Evolutionary conservation across 1,140 invertebrate genomes (phyloP), one percentile per base, ranked within the genome.

Genomic region (Lepidurus apus): DNA sequence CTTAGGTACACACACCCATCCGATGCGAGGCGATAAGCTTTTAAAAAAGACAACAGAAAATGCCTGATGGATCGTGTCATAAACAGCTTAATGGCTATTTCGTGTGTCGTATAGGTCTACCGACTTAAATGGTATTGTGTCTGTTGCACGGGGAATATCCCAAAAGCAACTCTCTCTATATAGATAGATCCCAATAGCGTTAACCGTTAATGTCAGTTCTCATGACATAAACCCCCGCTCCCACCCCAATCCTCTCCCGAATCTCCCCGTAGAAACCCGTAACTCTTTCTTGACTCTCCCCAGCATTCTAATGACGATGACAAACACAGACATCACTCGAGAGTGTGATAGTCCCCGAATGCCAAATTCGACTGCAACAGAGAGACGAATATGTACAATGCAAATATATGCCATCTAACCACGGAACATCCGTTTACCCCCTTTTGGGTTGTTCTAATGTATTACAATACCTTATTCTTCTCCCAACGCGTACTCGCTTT

Each of bases 271-370:
- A 21, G n/a, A n/a, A 65, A 17, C 53, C n/a, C 53, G 53, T 65
- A 65, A 65, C 53, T 65, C 53, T 65, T 65, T 21, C 53, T 17
- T 65, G 53, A 21, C 21, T 13, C 53, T 65, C 21, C 53, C 9
- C 53, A n/a, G 53, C 53, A 9, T 65, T 65, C 53, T 65, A 65
- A 65, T 65, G 53, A 65, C 53, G 53, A 17, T 65, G 53, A 65
- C 53, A 65, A 65, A 65, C 53, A 65, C 53, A 65, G 53, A 65
- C 53, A 65, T 65, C 53, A 65, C 53, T 65, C 21, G 53, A 65
- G 47, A n/a, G 13, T 65, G 53, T 7, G 53, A 65, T 65, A 65
- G 53, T 65, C 53, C 53, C 53, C 21, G n/a, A 9, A 65, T 65
- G 53, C 53, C 53, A 21, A 65, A 65, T 65, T 65, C 53, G 53